Percentiles rank a stretch among this genome's conserved stretches.
Evolutionary conservation across 2,113 vertebrate species (phyloP).

Genomic region (Oncorhynchus mykiss): DNA sequence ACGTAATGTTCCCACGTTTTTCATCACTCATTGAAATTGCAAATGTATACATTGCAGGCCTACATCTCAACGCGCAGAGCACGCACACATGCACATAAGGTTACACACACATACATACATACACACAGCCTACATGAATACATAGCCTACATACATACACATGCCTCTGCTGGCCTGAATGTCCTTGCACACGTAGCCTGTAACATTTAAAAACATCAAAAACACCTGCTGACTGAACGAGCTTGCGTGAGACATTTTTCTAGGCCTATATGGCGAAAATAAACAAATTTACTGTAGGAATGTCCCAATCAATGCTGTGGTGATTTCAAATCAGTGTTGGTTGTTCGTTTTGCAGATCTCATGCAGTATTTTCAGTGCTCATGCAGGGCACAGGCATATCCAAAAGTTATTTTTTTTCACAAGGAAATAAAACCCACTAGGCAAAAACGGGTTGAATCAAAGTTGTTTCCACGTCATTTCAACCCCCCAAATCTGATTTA

Average conservation of each 20-base stretch:
- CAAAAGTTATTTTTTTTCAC: background rate
- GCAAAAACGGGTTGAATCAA: no score
- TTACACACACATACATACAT: no score
- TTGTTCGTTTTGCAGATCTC: background rate
- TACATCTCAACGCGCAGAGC: background rate
- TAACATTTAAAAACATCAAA: no score
- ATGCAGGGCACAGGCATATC: background rate
- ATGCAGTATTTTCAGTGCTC: background rate
- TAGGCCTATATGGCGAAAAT: background rate
- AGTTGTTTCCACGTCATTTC: no score
- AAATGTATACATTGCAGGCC: background rate
- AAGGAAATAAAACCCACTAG: slow-evolving; percentile 82
- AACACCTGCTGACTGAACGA: background rate
- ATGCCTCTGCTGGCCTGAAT: no score
- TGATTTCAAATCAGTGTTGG: background rate
- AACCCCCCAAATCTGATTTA: no score
- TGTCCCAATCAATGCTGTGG: background rate
- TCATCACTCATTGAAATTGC: background rate
- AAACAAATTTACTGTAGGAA: background rate
- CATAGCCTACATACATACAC: background rate
- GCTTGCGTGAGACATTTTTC: background rate
- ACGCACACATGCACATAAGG: background rate
- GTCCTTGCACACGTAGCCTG: no score
- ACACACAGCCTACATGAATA: background rate
- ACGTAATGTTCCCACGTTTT: background rate